Percentiles rank a stretch among this genome's conserved stretches.
phyloP scores from a whole-genome alignment of 2,888 invertebrate genomes.

The Drosophila merina region DNA sequence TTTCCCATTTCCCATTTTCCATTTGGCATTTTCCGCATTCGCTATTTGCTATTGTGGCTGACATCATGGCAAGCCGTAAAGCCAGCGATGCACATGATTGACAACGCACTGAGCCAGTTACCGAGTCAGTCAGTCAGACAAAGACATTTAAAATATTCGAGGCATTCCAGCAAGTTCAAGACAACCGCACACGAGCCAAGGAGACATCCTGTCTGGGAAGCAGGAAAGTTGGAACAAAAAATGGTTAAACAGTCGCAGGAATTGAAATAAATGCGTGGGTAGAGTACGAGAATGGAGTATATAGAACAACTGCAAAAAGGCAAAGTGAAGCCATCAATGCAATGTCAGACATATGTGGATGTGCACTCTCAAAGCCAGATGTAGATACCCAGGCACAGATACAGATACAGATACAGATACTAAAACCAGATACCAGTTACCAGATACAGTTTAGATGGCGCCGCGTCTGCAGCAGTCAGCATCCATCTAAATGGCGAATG shows the following conservation, averaged over 20 bases:
- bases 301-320: constrained; percentile 25
- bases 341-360: constrained; percentile 31
- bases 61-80: constrained; percentile 40
- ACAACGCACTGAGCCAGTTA: constrained; percentile 57
- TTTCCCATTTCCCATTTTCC: constrained; percentile 29
- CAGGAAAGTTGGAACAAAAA: constrained; percentile 16
- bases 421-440: constrained; percentile 4
- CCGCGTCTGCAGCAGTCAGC: constrained; percentile 11
- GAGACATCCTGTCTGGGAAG: constrained; percentile 37
- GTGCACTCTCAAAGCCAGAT: constrained; percentile 1
- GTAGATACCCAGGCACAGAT: constrained; percentile 10
- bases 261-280: constrained; percentile 49
- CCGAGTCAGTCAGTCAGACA: constrained; percentile 49
- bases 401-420: constrained; percentile 3
- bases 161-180: constrained; percentile 61
- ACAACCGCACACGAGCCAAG: constrained; percentile 38
- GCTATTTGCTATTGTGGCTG: constrained; percentile 44
- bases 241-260: constrained; percentile 44
- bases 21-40: constrained; percentile 9
- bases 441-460: constrained; percentile 35
- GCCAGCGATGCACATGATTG: constrained; percentile 74
- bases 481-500: neutral
- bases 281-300: constrained; percentile 5
- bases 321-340: constrained; percentile 36
- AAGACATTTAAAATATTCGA: constrained; percentile 56